Percentiles rank a stretch among this genome's conserved stretches.
Conservation (phyloP, 2,113 vertebrate genomes). For the Myotis yumanensis region DNA sequence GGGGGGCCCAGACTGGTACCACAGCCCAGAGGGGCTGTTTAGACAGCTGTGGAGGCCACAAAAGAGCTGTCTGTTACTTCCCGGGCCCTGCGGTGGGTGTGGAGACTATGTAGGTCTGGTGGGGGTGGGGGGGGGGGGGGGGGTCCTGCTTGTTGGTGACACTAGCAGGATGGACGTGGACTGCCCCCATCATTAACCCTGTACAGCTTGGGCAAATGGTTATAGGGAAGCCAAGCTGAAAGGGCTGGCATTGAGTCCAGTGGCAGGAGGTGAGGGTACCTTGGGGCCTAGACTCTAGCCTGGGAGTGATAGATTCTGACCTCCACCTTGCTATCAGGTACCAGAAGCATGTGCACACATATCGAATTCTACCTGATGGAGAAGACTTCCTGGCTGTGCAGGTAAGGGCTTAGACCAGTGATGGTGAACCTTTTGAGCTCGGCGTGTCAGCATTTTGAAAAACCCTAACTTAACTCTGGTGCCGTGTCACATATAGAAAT, state of each 20-base stretch:
- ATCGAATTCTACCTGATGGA: constrained; percentile 96
- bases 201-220: background rate
- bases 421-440: too few relatives aligned
- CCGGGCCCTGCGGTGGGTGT: constrained; percentile 3
- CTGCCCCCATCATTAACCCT: constrained; percentile 30
- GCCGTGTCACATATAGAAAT: too few relatives aligned
- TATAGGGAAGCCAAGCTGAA: constrained; percentile 12
- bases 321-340: constrained; percentile 83
- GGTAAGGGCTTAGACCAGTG: constrained; percentile 82
- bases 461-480: too few relatives aligned
- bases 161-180: background rate
- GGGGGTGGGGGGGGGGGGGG: too few relatives aligned
- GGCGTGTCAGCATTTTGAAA: too few relatives aligned
- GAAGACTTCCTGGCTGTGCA: constrained; percentile 96
- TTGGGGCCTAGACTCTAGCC: background rate
- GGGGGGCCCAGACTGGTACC: constrained; percentile 66
- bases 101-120: constrained; percentile 34
- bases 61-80: constrained; percentile 73
- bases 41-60: constrained; percentile 79
- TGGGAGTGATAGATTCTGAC: background rate
- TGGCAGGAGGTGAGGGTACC: background rate
- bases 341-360: constrained; percentile 98
- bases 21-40: constrained; percentile 71
- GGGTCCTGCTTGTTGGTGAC: constrained; percentile 12
- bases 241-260: background rate